Base-by-base conservation (phyloP, 2,797 vertebrate species). In the Triplophysa bombifrons region DNA sequence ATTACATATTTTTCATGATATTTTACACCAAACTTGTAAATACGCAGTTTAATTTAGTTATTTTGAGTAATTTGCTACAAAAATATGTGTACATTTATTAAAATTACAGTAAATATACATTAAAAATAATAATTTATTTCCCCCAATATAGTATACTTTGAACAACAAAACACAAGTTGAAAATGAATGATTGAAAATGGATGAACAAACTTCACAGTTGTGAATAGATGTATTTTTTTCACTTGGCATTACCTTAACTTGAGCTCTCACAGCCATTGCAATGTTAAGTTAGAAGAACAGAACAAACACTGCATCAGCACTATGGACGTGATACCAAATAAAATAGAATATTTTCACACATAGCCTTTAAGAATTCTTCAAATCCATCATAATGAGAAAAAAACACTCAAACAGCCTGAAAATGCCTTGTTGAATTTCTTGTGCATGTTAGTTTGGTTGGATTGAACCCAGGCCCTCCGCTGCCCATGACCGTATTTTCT, bases 211-310 rank as follows among this genome's bases (percentile, higher is more conserved):
- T 64, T 76, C n/a, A 72, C 34, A 68, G 34, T 51, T 17, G 41
- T 76, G 60, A 76, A n/a, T 56, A 34, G 70, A 73, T 25, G 27
- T 16, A 22, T 60, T 80, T 70, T 51, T 60, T 38, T 17, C 44
- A 30, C 51, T 66, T 38, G 16, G 71, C 53, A 69, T 87, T 87
- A 87, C 86, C 86, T 87, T 78, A 69, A 68, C 41, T 53, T 84
- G 56, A 81, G 61, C 78, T 85, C 85, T 81, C 84, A 84, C 17
- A 73, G 80, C 81, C 72, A 85, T 83, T 80, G 85, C 80, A 79
- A 72, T 78, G 70, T 76, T 81, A 30, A 73, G 48, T 77, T 14
- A 78, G 55, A 80, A 75, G 66, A 82, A 78, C 65, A 77, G 50
- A 72, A 85, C 60, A 85, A 60, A 82, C 30, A 64, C 19, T 78